Base-by-base conservation (phyloP, 2,113 vertebrate species). In the Sylvilagus bachmani region DNA sequence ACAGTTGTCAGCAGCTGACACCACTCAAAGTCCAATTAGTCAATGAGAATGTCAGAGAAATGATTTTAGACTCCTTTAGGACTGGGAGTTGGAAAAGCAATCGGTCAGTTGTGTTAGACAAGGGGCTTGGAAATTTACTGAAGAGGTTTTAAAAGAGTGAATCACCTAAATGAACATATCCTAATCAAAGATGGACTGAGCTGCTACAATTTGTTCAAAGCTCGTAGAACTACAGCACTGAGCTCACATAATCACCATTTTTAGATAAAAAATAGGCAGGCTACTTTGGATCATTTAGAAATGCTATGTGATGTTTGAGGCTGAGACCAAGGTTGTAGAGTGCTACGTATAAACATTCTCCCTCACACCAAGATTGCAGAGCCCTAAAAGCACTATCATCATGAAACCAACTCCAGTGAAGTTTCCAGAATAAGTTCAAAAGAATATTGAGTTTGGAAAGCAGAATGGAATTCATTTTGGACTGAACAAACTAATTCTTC, bases 1-100 rank as follows among this genome's bases (percentile, higher is more conserved):
- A 96, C 88, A 80, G 93, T 66, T 93, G 93, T 88, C 97, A 97
- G 93, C 95, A 96, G 95, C 90, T 95, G 97, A 97, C 96, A 96
- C 93, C 95, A 96, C 96, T 97, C 97, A 96, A 96, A 97, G 97
- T 95, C 85, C 93, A 96, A 96, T 97, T 97, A 97, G 93, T 96
- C 53, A 0, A 94, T 94, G 92, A 90, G 95, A 96, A 96, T 95
- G 95, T 91, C 70, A 67, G 92, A 96, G 92, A 97, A 97, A 93
- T 95, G 51, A 96, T 96, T 96, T 96, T 77, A 94, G 74, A 73
- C 74, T 90, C 85, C 90, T 95, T 96, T 38, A 67, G 86, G 94
- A 69, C 88, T 83, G 51, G 27, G n/a, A 90, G 82, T 69, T 84
- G 64, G 70, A 87, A 96, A 81, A 53, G 82, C 78, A 89, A 88